These are phyloP conservation scores for Pristionchus entomophagus DNA, from an alignment of 2,888 invertebrate genomes.

Conservation along the genomic window DNA sequence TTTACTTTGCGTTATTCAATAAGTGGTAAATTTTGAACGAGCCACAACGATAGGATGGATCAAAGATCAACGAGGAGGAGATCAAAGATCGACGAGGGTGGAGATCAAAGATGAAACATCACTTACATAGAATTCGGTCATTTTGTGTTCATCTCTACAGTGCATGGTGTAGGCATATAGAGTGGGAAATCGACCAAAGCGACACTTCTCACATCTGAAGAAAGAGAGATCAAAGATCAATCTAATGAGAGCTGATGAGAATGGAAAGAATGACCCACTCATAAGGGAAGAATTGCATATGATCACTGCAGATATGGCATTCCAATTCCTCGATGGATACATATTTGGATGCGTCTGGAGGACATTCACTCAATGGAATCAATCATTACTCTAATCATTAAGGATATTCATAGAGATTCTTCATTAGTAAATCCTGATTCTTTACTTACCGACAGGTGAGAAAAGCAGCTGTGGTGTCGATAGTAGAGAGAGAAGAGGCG, in stretches of 20 bases:
- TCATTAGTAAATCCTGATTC: too few relatives aligned
- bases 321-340: constrained; percentile 53
- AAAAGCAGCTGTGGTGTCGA: background rate
- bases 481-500: constrained; percentile 15
- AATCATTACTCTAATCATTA: too few relatives aligned
- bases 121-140: constrained; percentile 62
- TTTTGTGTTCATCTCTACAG: constrained; percentile 58
- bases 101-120: too few relatives aligned
- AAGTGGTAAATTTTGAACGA: too few relatives aligned
- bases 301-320: constrained; percentile 56
- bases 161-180: constrained; percentile 63
- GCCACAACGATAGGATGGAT: too few relatives aligned
- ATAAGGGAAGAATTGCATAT: constrained; percentile 56
- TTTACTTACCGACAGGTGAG: constrained; percentile 21
- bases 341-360: constrained; percentile 40
- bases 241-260: background rate
- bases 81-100: too few relatives aligned
- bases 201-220: constrained; percentile 67
- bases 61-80: too few relatives aligned
- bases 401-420: too few relatives aligned
- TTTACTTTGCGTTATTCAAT: too few relatives aligned
- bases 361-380: constrained; percentile 48
- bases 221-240: constrained; percentile 19
- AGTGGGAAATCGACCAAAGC: constrained; percentile 68
- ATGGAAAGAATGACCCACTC: constrained; percentile 53